Evolutionary conservation across 2,113 vertebrate genomes (phyloP).

Genomic region (Centropus bengalensis): DNA sequence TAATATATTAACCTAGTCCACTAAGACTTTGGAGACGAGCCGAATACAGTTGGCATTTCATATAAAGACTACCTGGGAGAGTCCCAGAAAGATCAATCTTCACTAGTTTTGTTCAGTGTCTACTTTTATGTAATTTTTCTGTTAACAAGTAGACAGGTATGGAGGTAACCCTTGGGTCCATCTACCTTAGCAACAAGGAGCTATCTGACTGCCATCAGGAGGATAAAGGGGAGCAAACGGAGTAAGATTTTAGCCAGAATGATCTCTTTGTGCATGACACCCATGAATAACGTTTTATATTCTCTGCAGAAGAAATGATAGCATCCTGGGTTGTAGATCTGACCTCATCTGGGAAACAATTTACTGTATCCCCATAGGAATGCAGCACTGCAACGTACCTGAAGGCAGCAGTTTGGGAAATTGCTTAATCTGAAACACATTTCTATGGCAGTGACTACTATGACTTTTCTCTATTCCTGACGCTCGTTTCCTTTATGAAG

Average conservation of each 20-base stretch:
- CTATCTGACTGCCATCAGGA: not conserved
- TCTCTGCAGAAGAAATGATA: not conserved
- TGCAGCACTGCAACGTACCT: not conserved
- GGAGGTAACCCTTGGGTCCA: not conserved
- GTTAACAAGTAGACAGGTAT: not conserved
- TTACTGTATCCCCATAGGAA: not conserved
- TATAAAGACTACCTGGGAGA: not conserved
- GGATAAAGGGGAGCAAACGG: not conserved
- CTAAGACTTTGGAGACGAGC: not conserved
- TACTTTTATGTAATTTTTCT: not conserved
- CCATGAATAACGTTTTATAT: not conserved
- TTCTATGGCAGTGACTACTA: not conserved
- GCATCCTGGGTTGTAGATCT: not conserved
- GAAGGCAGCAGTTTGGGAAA: not conserved
- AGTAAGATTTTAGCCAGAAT: not conserved
- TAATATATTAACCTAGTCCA: not conserved
- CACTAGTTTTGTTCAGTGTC: not conserved
- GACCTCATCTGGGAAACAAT: not conserved
- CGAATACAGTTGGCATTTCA: not conserved
- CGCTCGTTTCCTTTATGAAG: not conserved
- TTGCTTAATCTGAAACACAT: rapidly evolving
- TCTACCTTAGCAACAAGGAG: rapidly evolving
- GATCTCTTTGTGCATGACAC: not conserved
- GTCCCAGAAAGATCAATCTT: not conserved
- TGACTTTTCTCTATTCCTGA: not conserved